Evolutionary conservation across 2,113 vertebrate species (phyloP), one percentile per base, ranked within the genome.

Genomic region (Gallinago paraguaiae): DNA sequence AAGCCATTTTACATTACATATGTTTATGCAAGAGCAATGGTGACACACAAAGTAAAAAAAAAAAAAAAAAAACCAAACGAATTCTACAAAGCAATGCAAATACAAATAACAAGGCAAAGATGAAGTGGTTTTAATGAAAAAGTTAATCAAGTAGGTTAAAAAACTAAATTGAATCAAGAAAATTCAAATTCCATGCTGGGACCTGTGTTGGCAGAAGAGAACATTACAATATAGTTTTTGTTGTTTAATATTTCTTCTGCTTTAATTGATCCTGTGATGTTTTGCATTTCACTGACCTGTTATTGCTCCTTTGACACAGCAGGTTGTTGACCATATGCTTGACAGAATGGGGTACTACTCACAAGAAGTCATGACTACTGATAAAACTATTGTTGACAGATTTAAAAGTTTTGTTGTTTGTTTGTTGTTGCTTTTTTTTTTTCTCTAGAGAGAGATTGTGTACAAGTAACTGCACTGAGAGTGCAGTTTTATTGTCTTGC

Each of bases 251-350:
- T 81, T 86, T 69, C 31, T 57, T 24, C 56, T 71, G 39, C 75
- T 90, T 71, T 41, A 79, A 65, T 69, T 43, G 81, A 65, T 91
- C 65, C 61, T 30, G 27, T 35, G 43, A 28, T 24, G 53, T 63
- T 89, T 76, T 81, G 69, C 70, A 48, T 95, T 82, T 95, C 89
- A 82, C 51, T 79, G 61, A 20, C 2, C 2, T 48, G 64, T 30
- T 94, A 6, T 31, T 87, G 81, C 88, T 91, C 39, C 48, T 65
- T 93, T 87, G 95, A 91, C 89, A 92, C 33, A 39, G 60, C 27
- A 51, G 92, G 68, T 94, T 93, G 64, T 70, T 97, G 88, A 91
- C 91, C 88, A 88, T 92, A 86, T 86, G 88, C 64, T 95, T 63
- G 64, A 67, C 83, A 90, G 76, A 90, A 81, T 27, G 64, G 86